These are phyloP conservation scores for Zaprionus bogoriensis DNA, from an alignment of 2,888 invertebrate species.

Conservation along the genomic window DNA sequence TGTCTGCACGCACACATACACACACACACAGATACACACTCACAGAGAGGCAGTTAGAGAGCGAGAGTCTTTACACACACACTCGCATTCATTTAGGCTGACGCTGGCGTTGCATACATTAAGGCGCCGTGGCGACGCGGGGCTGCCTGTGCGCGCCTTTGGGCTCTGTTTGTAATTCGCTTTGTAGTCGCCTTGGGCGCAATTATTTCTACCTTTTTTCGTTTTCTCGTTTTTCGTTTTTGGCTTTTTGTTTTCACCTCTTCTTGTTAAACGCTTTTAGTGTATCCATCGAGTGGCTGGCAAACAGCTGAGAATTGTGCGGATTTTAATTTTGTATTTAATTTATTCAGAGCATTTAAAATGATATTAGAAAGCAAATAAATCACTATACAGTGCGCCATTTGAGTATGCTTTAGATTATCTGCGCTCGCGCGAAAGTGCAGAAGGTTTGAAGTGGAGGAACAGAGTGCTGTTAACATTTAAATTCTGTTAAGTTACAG, in stretches of 20 bases:
- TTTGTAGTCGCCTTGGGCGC: constrained; percentile 76
- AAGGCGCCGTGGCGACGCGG: constrained; percentile 42
- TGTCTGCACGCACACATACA: constrained; percentile 18
- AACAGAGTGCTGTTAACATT: background rate
- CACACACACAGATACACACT: constrained; percentile 10
- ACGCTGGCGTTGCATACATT: constrained; percentile 63
- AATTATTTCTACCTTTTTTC: constrained; percentile 62
- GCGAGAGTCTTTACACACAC: constrained; percentile 17
- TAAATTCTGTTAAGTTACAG: no score
- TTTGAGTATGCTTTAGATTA: background rate
- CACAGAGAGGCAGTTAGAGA: background rate
- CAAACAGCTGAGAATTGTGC: constrained; percentile 58
- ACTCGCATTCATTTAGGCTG: constrained; percentile 56
- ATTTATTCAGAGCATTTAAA: constrained; percentile 10
- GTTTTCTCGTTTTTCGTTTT: constrained; percentile 28
- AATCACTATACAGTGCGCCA: background rate
- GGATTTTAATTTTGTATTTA: constrained; percentile 54
- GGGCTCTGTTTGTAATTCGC: constrained; percentile 69
- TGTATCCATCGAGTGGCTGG: constrained; percentile 57
- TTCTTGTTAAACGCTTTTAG: constrained; percentile 64
- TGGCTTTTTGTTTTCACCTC: constrained; percentile 27
- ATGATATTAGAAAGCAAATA: background rate
- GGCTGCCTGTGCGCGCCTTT: constrained; percentile 29
- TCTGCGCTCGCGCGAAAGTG: no score
- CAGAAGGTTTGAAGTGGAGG: background rate